Evolutionary conservation across 2,888 invertebrate genomes (phyloP).

Genomic region (Carpatolechia fugitivella): DNA sequence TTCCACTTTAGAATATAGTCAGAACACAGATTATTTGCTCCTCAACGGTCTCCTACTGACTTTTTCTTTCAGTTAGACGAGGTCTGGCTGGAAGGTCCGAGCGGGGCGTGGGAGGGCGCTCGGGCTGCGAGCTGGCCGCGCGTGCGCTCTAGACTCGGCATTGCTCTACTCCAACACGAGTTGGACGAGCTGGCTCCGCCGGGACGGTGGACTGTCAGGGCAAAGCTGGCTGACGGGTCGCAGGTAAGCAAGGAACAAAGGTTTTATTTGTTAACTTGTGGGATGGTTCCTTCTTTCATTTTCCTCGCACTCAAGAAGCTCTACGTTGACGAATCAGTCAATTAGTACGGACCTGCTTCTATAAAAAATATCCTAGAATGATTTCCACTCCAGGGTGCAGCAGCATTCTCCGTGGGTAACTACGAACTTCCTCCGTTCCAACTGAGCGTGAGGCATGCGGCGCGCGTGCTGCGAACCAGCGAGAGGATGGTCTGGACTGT

Average conservation of each 20-base stretch:
- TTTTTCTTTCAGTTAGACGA: slow-evolving; percentile 75
- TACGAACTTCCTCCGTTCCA: slow-evolving; percentile 81
- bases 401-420: slow-evolving; percentile 72
- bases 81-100: slow-evolving; percentile 83
- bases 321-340: too few species aligned
- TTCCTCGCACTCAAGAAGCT: too few species aligned
- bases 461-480: slow-evolving; percentile 56
- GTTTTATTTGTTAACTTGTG: too few species aligned
- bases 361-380: too few species aligned
- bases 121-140: slow-evolving; percentile 82
- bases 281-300: too few species aligned
- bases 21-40: too few species aligned
- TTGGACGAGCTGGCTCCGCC: slow-evolving; percentile 65
- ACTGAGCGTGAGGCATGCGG: slow-evolving; percentile 72
- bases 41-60: too few species aligned
- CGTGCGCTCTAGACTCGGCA: slow-evolving; percentile 79
- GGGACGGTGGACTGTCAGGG: slow-evolving; percentile 59
- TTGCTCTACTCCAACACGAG: slow-evolving; percentile 75
- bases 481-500: slow-evolving; percentile 72
- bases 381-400: slow-evolving; percentile 53
- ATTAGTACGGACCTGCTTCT: not conserved
- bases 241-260: slow-evolving; percentile 43
- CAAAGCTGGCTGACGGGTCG: slow-evolving; percentile 56
- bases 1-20: too few species aligned
- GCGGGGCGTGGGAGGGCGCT: slow-evolving; percentile 73